phyloP scores from a whole-genome alignment of 2,888 invertebrate genomes.

The Agrypnus murinus region DNA sequence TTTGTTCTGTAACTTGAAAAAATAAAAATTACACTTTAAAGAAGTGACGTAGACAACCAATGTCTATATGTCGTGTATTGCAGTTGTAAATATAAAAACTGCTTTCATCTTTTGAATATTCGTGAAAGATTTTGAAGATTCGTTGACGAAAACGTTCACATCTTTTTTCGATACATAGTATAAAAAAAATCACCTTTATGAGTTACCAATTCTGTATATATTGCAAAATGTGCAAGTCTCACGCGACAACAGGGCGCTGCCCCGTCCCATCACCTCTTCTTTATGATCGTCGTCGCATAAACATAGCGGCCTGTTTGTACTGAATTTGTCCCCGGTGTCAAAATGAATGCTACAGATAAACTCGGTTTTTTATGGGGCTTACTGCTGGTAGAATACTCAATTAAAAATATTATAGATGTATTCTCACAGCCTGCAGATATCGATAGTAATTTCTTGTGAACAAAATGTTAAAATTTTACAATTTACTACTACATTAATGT shows the following conservation, averaged over 20 bases:
- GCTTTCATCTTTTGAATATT: too few relatives aligned
- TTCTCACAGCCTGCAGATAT: constrained; percentile 35
- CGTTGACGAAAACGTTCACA: background rate
- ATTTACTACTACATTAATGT: constrained; percentile 25
- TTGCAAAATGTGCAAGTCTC: constrained; percentile 61
- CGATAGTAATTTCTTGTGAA: constrained; percentile 32
- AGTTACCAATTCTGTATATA: constrained; percentile 41
- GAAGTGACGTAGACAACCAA: too few relatives aligned
- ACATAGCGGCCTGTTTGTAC: constrained; percentile 67
- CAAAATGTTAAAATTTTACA: constrained; percentile 23
- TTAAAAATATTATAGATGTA: constrained; percentile 63
- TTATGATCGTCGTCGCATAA: constrained; percentile 65
- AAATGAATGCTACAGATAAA: constrained; percentile 66
- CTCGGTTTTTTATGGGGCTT: constrained; percentile 60
- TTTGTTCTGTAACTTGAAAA: too few relatives aligned
- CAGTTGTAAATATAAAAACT: too few relatives aligned
- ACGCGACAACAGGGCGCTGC: constrained; percentile 67
- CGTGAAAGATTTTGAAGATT: too few relatives aligned
- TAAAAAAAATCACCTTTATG: constrained; percentile 26
- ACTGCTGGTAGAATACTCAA: constrained; percentile 62
- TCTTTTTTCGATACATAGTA: background rate
- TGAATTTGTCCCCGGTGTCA: constrained; percentile 68
- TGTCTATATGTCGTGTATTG: too few relatives aligned
- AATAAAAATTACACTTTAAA: too few relatives aligned
- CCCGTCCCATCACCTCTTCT: constrained; percentile 60